Conservation (phyloP, 1,140 invertebrate species). For the Patella vulgata region DNA sequence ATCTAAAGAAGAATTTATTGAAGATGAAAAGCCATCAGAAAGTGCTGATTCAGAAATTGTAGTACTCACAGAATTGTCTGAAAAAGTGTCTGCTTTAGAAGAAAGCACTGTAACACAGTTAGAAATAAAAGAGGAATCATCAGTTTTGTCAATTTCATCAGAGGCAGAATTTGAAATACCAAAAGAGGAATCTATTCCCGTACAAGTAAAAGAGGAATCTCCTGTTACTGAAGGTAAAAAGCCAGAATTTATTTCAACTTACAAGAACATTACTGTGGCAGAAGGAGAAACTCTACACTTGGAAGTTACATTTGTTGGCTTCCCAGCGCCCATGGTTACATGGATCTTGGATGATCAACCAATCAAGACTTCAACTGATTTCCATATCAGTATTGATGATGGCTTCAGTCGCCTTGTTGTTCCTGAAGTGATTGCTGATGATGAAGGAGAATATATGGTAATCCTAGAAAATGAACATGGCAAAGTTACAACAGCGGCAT, state of each 20-base stretch:
- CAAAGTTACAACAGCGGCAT: constrained; percentile 44
- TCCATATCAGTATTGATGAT: constrained; percentile 44
- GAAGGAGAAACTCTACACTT: constrained; percentile 43
- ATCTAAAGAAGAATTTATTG: constrained; percentile 3
- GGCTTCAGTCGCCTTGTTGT: constrained; percentile 51
- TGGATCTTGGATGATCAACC: constrained; percentile 90
- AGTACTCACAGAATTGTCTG: background rate
- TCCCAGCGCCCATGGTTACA: constrained; percentile 85
- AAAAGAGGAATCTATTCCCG: background rate
- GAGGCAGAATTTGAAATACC: constrained; percentile 2
- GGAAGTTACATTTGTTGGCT: constrained; percentile 81
- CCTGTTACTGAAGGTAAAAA: constrained; percentile 11
- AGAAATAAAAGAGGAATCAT: constrained; percentile 2
- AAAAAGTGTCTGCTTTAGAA: background rate
- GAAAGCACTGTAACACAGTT: constrained; percentile 8
- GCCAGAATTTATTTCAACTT: constrained; percentile 43
- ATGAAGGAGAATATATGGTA: constrained; percentile 61
- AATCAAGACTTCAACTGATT: constrained; percentile 40
- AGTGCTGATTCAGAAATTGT: background rate
- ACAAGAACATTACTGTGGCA: constrained; percentile 42
- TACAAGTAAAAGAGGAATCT: constrained; percentile 13
- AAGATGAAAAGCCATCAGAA: constrained; percentile 8
- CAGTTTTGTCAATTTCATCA: constrained; percentile 1
- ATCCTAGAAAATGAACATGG: constrained; percentile 57
- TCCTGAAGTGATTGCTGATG: constrained; percentile 54